Percentiles rank a stretch among this genome's conserved stretches.
phyloP scores from a whole-genome alignment of 2,888 invertebrate genomes.

The Microctonus hyperodae region DNA sequence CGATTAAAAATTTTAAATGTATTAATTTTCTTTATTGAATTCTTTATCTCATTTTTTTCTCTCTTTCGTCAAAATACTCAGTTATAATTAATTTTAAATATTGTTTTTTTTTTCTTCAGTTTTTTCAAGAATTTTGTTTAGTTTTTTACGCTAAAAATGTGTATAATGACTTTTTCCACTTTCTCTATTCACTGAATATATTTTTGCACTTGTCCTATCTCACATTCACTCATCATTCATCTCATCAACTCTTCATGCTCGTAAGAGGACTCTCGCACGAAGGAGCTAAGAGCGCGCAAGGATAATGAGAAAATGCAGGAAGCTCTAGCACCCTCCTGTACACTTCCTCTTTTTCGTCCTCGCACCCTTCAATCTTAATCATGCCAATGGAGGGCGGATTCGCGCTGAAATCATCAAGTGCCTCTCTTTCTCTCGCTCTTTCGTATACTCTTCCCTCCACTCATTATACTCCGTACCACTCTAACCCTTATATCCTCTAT shows the following conservation, averaged over 20 bases:
- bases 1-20: conserved; percentile 20
- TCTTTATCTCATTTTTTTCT: conserved; percentile 18
- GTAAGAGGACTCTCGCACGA: conserved; percentile 26
- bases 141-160: too few relatives aligned
- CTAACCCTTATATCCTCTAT: conserved; percentile 37
- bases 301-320: conserved; percentile 54
- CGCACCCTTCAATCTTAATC: conserved; percentile 45
- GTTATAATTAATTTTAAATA: conserved; percentile 3
- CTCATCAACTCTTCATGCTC: neutral
- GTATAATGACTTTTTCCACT: neutral
- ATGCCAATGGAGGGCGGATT: conserved; percentile 41
- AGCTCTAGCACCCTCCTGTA: conserved; percentile 35
- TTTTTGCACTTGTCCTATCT: neutral
- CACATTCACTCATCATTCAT: conserved; percentile 17
- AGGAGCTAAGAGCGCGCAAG: neutral
- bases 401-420: conserved; percentile 41
- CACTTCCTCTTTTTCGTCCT: conserved; percentile 24
- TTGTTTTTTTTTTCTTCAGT: too few relatives aligned
- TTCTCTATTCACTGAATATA: neutral
- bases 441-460: neutral
- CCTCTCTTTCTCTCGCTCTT: conserved; percentile 22
- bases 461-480: too few relatives aligned
- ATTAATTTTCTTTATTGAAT: conserved; percentile 29
- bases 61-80: conserved; percentile 18
- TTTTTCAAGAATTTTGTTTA: too few relatives aligned